Base-by-base conservation (phyloP, 2,113 vertebrate species). In the Cryptotis parvus region DNA sequence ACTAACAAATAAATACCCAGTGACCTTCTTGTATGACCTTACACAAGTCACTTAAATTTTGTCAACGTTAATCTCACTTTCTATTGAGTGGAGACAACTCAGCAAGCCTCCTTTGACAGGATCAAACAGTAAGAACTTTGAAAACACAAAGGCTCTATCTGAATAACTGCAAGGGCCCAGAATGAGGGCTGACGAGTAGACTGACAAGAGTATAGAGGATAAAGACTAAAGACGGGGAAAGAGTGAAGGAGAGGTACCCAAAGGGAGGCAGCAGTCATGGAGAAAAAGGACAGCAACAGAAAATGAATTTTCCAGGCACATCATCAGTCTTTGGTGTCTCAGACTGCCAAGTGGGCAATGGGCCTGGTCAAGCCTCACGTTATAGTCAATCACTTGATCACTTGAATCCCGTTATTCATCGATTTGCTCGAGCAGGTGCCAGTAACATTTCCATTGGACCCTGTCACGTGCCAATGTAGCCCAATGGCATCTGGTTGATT, bases 231-330 rank as follows among this genome's bases (percentile, higher is more conserved):
- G 69, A 43, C 0, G 20, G 73, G 33, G 73, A 72, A 52, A 80
- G 1, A 7, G 58, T 41, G 90, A 87, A 58, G 82, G 91, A 33
- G 76, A 81, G 83, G 45, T 61, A 94, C 55, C 33, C 85, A 63
- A 76, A 91, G 77, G 91, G 92, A n/a, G 10, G 0, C 3, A 84
- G 8, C 0, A 65, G 87, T 78, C 90, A 83, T 0, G 20, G 55
- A 61, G 76, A 87, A 61, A 94, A 20, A 33, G 3, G 35, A 58
- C 69, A 52, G 37, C 9, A 31, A 35, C 6, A n/a, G 58, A 82
- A 94, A 77, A 66, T 45, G 37, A 24, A 78, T 78, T 80, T 92
- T 43, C 91, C 55, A 94, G 85, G 78, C 45, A 61, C 55, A 78
- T 79, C 66, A 39, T 73, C 70, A 76, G 65, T 61, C 91, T 81